Conservation (phyloP, 2,113 vertebrate genomes). For the Chrysochloris asiatica region DNA sequence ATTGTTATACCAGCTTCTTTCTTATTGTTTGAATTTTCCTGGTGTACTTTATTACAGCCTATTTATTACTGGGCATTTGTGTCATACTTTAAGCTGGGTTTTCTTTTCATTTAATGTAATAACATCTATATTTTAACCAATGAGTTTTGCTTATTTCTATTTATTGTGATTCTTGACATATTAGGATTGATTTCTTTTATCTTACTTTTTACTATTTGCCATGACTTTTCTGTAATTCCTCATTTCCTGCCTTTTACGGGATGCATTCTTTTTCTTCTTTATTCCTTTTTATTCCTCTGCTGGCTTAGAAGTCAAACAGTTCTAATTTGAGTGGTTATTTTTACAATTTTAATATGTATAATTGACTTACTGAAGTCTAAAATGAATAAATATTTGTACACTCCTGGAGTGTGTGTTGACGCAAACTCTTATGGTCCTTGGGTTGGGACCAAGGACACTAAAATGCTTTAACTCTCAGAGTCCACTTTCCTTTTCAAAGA, state of each 20-base stretch:
- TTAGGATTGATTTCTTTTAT: background rate
- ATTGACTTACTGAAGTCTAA: background rate
- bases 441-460: background rate
- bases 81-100: background rate
- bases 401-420: background rate
- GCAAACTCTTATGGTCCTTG: too few relatives aligned
- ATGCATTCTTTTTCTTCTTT: too few relatives aligned
- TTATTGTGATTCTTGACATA: conserved; percentile 16
- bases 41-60: background rate
- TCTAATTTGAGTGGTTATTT: background rate
- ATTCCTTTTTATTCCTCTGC: background rate
- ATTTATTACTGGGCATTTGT: background rate
- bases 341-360: conserved; percentile 30
- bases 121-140: background rate
- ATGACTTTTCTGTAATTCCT: background rate
- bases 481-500: conserved; percentile 3
- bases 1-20: background rate
- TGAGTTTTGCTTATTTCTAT: background rate
- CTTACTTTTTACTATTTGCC: background rate
- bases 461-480: background rate
- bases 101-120: background rate
- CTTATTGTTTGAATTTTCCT: background rate
- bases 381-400: background rate
- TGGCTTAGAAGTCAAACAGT: background rate
- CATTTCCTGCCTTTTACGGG: background rate